These are phyloP conservation scores for Volucella inflata DNA, from an alignment of 2,888 invertebrate species.

Conservation along the genomic window DNA sequence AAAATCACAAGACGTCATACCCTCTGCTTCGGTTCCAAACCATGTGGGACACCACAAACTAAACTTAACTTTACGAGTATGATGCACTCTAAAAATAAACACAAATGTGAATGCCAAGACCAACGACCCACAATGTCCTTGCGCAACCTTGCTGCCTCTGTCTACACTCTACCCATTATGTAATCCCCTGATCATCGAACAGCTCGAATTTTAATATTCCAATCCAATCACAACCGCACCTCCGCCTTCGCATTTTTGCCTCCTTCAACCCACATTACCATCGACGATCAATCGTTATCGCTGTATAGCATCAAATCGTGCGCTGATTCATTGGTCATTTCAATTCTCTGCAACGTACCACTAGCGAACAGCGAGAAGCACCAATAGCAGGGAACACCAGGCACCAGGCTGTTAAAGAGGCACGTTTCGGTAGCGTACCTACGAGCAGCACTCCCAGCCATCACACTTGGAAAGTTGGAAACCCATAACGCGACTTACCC, in stretches of 20 bases:
- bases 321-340: conserved; percentile 63
- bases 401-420: neutral
- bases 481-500: conserved; percentile 41
- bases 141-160: conserved; percentile 33
- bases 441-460: conserved; percentile 33
- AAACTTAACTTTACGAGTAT: neutral
- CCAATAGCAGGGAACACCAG: neutral
- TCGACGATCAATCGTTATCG: conserved; percentile 33
- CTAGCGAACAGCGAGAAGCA: neutral
- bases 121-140: conserved; percentile 30
- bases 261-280: conserved; percentile 1
- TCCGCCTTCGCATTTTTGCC: conserved; percentile 30
- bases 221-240: conserved; percentile 44
- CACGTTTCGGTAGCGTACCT: conserved; percentile 58
- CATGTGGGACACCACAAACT: neutral
- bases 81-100: conserved; percentile 4
- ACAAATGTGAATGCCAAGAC: neutral
- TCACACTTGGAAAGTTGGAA: conserved; percentile 42
- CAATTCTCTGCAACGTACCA: conserved; percentile 54
- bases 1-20: too few relatives aligned
- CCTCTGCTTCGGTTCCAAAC: too few relatives aligned
- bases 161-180: conserved; percentile 50
- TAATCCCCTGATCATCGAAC: conserved; percentile 53
- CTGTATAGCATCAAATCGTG: conserved; percentile 57
- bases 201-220: conserved; percentile 59